Evolutionary conservation across 92 coral and sea anemone species (phyloP).

Genomic region (Galaxea fascicularis): DNA sequence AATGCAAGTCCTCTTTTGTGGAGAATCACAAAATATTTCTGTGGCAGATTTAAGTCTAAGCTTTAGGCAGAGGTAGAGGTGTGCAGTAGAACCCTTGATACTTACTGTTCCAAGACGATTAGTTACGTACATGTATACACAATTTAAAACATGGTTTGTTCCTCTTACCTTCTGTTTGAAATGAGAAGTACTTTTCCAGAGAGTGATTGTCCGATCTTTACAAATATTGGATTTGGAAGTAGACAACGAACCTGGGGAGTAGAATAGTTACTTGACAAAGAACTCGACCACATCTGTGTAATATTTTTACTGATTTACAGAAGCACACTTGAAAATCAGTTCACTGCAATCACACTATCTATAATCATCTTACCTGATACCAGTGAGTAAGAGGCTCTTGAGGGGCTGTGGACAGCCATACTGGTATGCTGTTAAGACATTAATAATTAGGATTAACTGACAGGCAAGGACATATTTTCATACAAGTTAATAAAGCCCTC

Average conservation of each 20-base stretch:
- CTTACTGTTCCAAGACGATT: too few relatives aligned
- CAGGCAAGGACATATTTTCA: too few relatives aligned
- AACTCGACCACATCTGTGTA: neutral
- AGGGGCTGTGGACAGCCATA: conserved; percentile 99
- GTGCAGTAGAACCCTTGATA: too few relatives aligned
- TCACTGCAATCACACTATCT: neutral
- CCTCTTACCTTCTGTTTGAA: conserved; percentile 86
- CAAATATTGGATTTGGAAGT: conserved; percentile 90
- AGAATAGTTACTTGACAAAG: neutral
- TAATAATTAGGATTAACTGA: neutral
- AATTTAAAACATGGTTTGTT: too few relatives aligned
- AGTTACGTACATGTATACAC: too few relatives aligned
- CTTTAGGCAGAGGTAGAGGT: too few relatives aligned
- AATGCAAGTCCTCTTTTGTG: too few relatives aligned
- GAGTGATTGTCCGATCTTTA: conserved; percentile 89
- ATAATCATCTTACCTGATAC: conserved; percentile 98
- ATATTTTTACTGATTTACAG: neutral
- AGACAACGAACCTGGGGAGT: conserved; percentile 90
- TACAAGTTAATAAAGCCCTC: too few relatives aligned
- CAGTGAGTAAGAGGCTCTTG: conserved; percentile 99
- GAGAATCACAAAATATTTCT: too few relatives aligned
- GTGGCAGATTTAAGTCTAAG: too few relatives aligned
- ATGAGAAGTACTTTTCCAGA: conserved; percentile 83
- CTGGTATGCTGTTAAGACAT: conserved; percentile 71
- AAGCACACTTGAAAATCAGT: too few relatives aligned